Evolutionary conservation across 2,797 vertebrate genomes (phyloP).

Genomic region (Brachyrhaphis roseni): DNA sequence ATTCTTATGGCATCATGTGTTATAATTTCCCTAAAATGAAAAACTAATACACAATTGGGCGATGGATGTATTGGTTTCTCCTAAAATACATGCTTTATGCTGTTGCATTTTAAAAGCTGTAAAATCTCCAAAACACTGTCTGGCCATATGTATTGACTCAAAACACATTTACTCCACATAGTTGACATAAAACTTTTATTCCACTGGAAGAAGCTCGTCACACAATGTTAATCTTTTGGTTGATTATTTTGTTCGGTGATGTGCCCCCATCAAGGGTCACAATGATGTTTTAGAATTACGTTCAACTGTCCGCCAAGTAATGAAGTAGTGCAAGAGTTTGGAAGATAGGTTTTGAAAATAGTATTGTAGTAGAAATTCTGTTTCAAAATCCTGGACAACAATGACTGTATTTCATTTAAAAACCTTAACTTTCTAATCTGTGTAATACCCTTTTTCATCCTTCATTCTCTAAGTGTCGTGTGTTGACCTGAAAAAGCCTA

Average conservation of each 20-base stretch:
- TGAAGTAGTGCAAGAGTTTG: neutral
- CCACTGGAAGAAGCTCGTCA: neutral
- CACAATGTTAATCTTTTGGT: neutral
- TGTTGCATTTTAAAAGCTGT: neutral
- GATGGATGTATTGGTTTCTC: neutral
- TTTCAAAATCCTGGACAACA: neutral
- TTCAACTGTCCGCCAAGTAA: neutral
- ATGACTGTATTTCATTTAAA: neutral
- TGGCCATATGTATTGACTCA: neutral
- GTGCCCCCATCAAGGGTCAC: neutral
- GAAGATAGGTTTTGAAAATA: neutral
- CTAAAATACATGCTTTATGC: neutral
- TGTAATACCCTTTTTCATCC: neutral
- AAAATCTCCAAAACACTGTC: neutral
- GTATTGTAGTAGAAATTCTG: neutral
- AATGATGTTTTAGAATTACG: neutral
- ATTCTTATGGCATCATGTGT: neutral
- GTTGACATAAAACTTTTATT: neutral
- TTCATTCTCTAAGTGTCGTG: neutral
- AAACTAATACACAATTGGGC: neutral
- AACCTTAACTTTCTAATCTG: neutral
- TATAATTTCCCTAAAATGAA: neutral
- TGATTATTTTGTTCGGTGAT: neutral
- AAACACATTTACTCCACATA: neutral
- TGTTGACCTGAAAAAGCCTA: conserved; percentile 40